Percentiles rank a stretch among this genome's conserved stretches.
Conservation (phyloP, 2,113 vertebrate species). For the Macroglossus sobrinus region DNA sequence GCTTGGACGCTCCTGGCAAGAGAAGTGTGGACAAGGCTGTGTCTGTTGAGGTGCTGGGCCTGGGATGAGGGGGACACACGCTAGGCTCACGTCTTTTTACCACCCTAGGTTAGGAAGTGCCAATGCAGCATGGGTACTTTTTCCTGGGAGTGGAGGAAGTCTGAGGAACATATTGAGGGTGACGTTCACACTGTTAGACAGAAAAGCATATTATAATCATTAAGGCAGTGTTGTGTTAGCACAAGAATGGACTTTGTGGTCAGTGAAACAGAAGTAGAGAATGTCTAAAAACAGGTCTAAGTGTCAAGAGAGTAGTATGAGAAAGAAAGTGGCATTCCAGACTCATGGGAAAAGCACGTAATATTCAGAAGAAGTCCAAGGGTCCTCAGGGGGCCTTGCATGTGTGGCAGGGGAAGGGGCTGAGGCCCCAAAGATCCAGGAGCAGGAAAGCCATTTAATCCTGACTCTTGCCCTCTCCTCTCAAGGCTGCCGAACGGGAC, state of each 20-base stretch:
- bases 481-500: constrained; percentile 94
- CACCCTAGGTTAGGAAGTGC: not conserved
- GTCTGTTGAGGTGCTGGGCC: constrained; percentile 88
- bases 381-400: not conserved
- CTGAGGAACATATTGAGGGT: not conserved
- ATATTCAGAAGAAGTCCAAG: not conserved
- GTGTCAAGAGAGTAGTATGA: not conserved
- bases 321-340: not conserved
- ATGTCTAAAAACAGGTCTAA: not conserved
- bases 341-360: not conserved
- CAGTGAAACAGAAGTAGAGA: not conserved
- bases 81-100: not conserved
- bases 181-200: not conserved
- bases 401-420: not conserved
- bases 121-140: rapidly evolving
- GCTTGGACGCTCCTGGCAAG: constrained; percentile 88
- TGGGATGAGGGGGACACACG: not conserved
- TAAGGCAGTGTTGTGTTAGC: not conserved
- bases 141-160: not conserved
- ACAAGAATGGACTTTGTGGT: not conserved
- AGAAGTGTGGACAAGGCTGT: constrained; percentile 89
- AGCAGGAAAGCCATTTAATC: not conserved
- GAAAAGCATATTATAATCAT: not conserved
- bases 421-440: not conserved
- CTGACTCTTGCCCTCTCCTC: not conserved